Percentiles rank a stretch among this genome's conserved stretches.
Evolutionary conservation across 1,140 invertebrate species (phyloP).

Genomic region (Laupala kohalensis): DNA sequence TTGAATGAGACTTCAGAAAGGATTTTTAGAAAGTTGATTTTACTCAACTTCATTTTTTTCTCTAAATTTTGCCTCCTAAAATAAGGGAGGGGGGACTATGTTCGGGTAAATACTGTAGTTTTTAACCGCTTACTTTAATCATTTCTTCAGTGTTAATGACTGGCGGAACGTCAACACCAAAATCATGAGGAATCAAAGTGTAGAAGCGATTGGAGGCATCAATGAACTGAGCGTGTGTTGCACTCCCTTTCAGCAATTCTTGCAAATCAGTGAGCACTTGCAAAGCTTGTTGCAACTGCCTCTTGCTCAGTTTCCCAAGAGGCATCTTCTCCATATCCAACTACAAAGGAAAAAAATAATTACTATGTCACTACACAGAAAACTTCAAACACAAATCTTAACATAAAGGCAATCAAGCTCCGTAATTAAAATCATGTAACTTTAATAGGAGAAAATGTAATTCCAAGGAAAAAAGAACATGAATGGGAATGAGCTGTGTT

Average conservation of each 20-base stretch:
- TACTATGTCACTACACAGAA: too few relatives aligned
- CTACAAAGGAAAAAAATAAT: conserved; percentile 29
- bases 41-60: too few relatives aligned
- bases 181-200: conserved; percentile 88
- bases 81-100: too few relatives aligned
- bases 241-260: conserved; percentile 38
- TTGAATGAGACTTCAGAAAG: too few relatives aligned
- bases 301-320: conserved; percentile 84
- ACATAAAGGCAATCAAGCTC: not conserved
- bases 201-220: conserved; percentile 87
- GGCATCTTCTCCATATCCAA: conserved; percentile 96
- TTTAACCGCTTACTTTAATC: conserved; percentile 58
- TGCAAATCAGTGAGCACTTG: conserved; percentile 66
- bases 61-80: too few relatives aligned
- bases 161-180: conserved; percentile 72
- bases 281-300: conserved; percentile 81
- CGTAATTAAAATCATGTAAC: not conserved
- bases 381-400: not conserved
- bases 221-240: conserved; percentile 45
- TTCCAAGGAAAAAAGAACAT: too few relatives aligned
- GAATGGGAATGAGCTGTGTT: too few relatives aligned
- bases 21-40: too few relatives aligned
- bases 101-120: too few relatives aligned
- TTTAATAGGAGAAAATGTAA: not conserved
- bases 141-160: conserved; percentile 61